phyloP scores from a whole-genome alignment of 2,113 vertebrate species.

The Prietella phreatophila region DNA sequence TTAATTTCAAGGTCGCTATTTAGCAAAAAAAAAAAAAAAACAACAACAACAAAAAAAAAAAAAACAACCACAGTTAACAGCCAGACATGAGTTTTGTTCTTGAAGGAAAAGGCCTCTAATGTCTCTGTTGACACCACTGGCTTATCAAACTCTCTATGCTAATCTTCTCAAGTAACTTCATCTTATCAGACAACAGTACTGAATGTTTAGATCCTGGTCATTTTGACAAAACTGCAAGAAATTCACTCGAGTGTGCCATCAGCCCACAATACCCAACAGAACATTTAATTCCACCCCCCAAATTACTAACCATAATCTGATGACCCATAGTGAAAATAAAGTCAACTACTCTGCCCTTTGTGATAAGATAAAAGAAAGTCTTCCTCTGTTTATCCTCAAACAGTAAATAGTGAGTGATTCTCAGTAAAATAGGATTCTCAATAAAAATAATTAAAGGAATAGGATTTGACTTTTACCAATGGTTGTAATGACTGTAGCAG shows the following conservation, averaged over 20 bases:
- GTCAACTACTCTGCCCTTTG: constrained; percentile 24
- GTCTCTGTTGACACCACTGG: background rate
- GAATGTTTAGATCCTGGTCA: constrained; percentile 15
- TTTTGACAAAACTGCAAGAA: constrained; percentile 24
- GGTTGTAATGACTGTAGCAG: constrained; percentile 96
- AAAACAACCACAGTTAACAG: background rate
- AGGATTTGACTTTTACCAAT: constrained; percentile 77
- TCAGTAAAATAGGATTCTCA: background rate
- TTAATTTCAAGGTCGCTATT: background rate
- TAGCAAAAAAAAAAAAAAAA: background rate
- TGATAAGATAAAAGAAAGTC: constrained; percentile 25
- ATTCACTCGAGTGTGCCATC: background rate
- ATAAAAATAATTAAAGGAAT: too few species aligned
- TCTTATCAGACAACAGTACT: constrained; percentile 30
- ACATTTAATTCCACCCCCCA: background rate
- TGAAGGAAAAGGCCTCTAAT: background rate
- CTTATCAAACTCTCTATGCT: background rate
- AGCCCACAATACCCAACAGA: background rate
- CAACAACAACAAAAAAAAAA: too few species aligned
- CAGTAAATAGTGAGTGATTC: constrained; percentile 34
- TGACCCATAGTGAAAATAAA: constrained; percentile 9
- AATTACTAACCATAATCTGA: constrained; percentile 22
- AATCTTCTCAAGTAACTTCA: constrained; percentile 12
- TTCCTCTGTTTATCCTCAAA: constrained; percentile 36
- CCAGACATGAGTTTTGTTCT: background rate